These are phyloP conservation scores for Aphidius ervi DNA, from an alignment of 1,140 invertebrate species.

Conservation along the genomic window DNA sequence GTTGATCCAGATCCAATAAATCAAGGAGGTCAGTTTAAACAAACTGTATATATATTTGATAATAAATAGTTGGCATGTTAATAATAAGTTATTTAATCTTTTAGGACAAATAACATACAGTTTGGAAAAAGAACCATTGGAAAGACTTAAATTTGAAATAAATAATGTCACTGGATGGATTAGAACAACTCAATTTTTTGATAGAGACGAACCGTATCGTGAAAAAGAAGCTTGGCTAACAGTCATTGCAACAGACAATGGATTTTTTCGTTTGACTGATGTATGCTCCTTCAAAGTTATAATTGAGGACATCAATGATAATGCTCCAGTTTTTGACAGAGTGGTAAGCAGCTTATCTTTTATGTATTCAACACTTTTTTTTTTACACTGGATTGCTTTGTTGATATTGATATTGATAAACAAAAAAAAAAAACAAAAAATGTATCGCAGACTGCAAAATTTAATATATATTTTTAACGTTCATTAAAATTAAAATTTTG, in stretches of 20 bases:
- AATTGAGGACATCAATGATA: slow-evolving; percentile 85
- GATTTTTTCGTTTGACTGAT: slow-evolving; percentile 75
- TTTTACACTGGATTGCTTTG: background rate
- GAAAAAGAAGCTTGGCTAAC: slow-evolving; percentile 80
- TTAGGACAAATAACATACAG: slow-evolving; percentile 68
- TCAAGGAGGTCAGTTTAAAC: slow-evolving; percentile 59
- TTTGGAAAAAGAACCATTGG: slow-evolving; percentile 69
- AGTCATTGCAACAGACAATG: slow-evolving; percentile 81
- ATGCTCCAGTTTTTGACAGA: slow-evolving; percentile 82
- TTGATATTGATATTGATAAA: slow-evolving; percentile 1
- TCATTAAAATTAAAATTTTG: too few species aligned
- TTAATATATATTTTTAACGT: too few species aligned
- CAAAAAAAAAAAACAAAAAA: too few species aligned
- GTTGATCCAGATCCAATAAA: slow-evolving; percentile 64
- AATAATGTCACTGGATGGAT: slow-evolving; percentile 71
- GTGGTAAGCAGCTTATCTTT: slow-evolving; percentile 46
- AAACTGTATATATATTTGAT: slow-evolving; percentile 8
- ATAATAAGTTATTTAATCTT: slow-evolving; percentile 12
- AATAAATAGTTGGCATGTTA: background rate
- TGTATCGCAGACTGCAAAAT: too few species aligned
- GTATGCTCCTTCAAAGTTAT: slow-evolving; percentile 84
- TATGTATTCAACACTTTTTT: background rate
- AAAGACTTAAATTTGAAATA: slow-evolving; percentile 74
- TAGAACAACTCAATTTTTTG: slow-evolving; percentile 70
- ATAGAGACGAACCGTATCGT: slow-evolving; percentile 79